A percentile compares a stretch with the other conserved stretches of the same genome.
phyloP scores from a whole-genome alignment of 1,140 invertebrate genomes.

The Holcopasites calliopsidis region DNA sequence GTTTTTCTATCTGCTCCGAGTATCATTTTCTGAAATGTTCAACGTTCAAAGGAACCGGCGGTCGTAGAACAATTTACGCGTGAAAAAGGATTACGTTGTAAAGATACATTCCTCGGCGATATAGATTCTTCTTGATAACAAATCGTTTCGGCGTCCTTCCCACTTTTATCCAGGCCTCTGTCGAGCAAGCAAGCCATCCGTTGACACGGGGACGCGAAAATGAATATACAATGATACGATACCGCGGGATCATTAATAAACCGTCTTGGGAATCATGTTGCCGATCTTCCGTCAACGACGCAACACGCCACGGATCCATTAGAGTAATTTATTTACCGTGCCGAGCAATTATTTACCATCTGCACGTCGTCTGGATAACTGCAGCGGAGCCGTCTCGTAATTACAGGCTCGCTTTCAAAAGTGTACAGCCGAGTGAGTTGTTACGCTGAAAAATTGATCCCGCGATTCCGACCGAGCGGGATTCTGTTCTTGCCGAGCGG shows the following conservation, averaged over 20 bases:
- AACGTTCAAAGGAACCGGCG: not conserved
- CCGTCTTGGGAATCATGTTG: slow-evolving; percentile 18
- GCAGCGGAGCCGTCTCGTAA: not conserved
- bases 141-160: slow-evolving; percentile 8
- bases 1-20: not conserved
- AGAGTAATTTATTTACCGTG: slow-evolving; percentile 43
- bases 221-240: slow-evolving; percentile 36
- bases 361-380: not conserved
- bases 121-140: slow-evolving; percentile 14
- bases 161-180: slow-evolving; percentile 23
- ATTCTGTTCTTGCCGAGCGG: not conserved
- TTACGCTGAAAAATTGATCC: slow-evolving; percentile 7
- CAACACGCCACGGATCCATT: slow-evolving; percentile 2
- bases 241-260: slow-evolving; percentile 34
- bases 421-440: slow-evolving; percentile 4
- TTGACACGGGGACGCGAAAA: slow-evolving; percentile 1
- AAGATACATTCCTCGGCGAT: slow-evolving; percentile 1
- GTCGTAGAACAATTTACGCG: not conserved
- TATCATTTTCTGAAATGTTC: not conserved
- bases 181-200: not conserved
- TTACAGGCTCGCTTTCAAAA: not conserved
- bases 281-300: slow-evolving; percentile 32
- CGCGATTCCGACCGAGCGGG: not conserved
- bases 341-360: slow-evolving; percentile 36
- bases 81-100: not conserved